Evolutionary conservation across 1,140 invertebrate species (phyloP), one percentile per base, ranked within the genome.

Genomic region (Reticulitermes speratus): DNA sequence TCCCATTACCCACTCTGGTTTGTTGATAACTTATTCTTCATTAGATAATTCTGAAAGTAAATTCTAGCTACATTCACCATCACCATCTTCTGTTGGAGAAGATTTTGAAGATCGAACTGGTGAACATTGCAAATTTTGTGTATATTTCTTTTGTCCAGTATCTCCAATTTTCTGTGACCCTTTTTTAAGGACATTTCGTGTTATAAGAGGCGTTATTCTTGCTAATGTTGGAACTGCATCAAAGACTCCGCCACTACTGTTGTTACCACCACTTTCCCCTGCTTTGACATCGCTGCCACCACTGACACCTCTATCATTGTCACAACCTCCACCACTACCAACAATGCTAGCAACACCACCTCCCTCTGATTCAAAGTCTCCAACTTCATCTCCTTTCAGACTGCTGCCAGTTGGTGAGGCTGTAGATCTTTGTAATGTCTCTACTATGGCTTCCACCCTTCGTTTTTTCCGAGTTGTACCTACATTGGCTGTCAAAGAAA

Each of bases 371-470:
- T 75, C n/a, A 30, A 25, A 30, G 16, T 19, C 85, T 81, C 82
- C 48, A 25, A 32, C 83, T 21, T 83, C 45, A 23, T 83, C 45
- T 38, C 44, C 45, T n/a, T 83, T 86, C 9, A 48, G 84, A 45
- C 83, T 86, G 21, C 81, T 32, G n/a, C 48, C 55, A 55, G 52
- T 59, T 16, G 82, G 85, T 6, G 86, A 86, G 21, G 65, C 83
- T 38, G 48, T 44, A 25, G 85, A 65, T 44, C 84, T 86, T 12
- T 86, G 86, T 44, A 86, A 82, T 19, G 83, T 69, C 52, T 86
- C 86, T 55, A 86, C 86, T 44, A 86, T 86, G 44, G 86, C 86
- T 75, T 86, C 86, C 30, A 86, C 86, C 11, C 86, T 32, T 45
- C 83, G 81, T 48, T 86, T 86, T 48, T 86, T 86, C 23, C 75